Conservation (phyloP, 2,113 vertebrate genomes). For the Manacus vitellinus region DNA sequence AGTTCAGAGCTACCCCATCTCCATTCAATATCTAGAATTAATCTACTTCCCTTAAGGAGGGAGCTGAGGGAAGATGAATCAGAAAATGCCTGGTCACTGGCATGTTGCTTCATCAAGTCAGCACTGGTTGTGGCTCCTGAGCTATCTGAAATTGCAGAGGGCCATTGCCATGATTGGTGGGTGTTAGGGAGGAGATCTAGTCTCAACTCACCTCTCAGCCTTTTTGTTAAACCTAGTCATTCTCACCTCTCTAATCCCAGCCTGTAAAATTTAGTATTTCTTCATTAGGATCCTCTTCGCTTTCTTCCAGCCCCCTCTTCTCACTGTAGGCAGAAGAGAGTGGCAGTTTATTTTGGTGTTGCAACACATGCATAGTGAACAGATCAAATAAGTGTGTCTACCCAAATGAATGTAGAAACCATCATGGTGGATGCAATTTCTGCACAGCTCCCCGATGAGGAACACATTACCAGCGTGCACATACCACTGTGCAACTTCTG, state of each 20-base stretch:
- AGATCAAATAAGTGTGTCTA: not conserved
- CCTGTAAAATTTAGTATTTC: not conserved
- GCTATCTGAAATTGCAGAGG: not conserved
- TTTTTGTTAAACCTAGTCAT: not conserved
- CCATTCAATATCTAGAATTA: not conserved
- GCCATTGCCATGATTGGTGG: not conserved
- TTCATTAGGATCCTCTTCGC: not conserved
- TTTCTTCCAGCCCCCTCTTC: not conserved
- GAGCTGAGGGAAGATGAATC: not conserved
- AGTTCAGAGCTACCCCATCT: not conserved
- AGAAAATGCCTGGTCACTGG: not conserved
- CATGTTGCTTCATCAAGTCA: not conserved
- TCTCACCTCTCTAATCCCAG: not conserved
- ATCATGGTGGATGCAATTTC: not conserved
- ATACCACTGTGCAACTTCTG: not conserved
- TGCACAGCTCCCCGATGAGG: not conserved
- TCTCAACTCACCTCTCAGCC: not conserved
- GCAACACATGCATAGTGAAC: not conserved
- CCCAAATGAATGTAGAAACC: not conserved
- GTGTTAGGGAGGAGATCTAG: not conserved
- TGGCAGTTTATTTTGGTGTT: not conserved
- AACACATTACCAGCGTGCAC: not conserved
- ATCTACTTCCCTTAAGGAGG: not conserved
- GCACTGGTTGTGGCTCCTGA: not conserved
- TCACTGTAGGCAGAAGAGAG: not conserved